These are phyloP conservation scores for Eupithecia insigniata DNA, from an alignment of 2,888 invertebrate species.

Conservation along the genomic window DNA sequence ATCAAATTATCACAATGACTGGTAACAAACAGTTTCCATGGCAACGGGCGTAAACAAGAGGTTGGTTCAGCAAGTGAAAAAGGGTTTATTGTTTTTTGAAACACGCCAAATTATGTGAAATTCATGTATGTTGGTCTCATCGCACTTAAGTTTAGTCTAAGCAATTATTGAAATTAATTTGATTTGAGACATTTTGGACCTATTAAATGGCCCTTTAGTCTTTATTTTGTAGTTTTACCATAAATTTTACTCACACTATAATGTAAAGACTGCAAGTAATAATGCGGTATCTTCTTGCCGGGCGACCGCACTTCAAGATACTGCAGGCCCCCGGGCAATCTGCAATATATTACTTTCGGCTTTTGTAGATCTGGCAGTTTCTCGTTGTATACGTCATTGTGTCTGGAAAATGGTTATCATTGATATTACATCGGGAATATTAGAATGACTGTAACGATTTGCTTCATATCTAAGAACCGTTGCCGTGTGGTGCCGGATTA, in stretches of 20 bases:
- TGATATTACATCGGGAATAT: not conserved
- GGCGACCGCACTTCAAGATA: slow-evolving; percentile 86
- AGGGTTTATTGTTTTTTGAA: no score
- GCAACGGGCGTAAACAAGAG: no score
- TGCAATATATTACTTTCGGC: slow-evolving; percentile 70
- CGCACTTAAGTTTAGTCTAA: no score
- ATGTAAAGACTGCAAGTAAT: slow-evolving; percentile 73
- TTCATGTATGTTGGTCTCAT: no score
- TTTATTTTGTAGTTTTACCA: not conserved
- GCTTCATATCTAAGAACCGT: not conserved
- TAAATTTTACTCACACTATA: slow-evolving; percentile 61
- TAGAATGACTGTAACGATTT: not conserved
- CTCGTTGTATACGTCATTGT: slow-evolving; percentile 17
- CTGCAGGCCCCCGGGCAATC: slow-evolving; percentile 84
- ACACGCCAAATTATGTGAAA: no score
- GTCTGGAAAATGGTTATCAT: not conserved
- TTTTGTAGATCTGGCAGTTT: slow-evolving; percentile 58
- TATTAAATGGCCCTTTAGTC: no score
- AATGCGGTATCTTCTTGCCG: slow-evolving; percentile 79
- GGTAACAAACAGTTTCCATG: no score
- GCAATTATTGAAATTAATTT: no score
- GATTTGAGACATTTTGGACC: no score
- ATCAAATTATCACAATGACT: no score
- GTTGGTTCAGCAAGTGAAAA: no score
- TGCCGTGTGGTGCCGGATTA: no score